Evolutionary conservation across 2,888 invertebrate genomes (phyloP).

Genomic region (Bombylius discolor): DNA sequence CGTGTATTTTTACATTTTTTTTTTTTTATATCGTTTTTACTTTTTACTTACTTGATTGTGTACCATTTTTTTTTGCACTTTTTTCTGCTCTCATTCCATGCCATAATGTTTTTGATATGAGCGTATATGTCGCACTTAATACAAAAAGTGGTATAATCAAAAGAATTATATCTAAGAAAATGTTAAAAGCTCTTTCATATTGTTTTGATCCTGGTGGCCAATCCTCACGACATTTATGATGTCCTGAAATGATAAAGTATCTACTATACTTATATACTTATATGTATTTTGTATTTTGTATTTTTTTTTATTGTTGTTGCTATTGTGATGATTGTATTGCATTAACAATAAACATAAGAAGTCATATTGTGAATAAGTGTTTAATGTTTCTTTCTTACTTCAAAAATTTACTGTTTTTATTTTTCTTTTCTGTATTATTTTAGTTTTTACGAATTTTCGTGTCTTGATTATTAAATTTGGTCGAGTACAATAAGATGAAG

Average conservation of each 20-base stretch:
- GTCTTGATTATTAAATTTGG: no score
- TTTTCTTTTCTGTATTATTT: no score
- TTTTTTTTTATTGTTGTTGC: no score
- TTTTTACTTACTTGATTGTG: conserved; percentile 29
- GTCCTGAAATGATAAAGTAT: conserved; percentile 28
- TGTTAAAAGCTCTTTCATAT: conserved; percentile 46
- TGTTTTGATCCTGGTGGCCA: conserved; percentile 44
- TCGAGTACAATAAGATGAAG: no score
- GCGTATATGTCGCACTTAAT: conserved; percentile 45
- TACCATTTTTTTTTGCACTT: conserved; percentile 31
- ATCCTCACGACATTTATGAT: conserved; percentile 44
- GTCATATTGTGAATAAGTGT: no score
- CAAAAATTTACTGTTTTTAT: no score
- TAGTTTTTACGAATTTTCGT: no score
- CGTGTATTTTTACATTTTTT: not conserved
- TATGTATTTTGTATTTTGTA: no score
- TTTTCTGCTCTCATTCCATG: conserved; percentile 26
- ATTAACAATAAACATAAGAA: no score
- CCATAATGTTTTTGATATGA: conserved; percentile 31
- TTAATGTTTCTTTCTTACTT: no score
- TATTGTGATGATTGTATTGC: no score
- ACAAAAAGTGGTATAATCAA: conserved; percentile 49
- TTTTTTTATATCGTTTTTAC: not conserved
- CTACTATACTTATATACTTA: no score
- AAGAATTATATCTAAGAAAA: conserved; percentile 46